Base-by-base conservation (phyloP, 2,888 invertebrate genomes). In the Pyrgus malvae region DNA sequence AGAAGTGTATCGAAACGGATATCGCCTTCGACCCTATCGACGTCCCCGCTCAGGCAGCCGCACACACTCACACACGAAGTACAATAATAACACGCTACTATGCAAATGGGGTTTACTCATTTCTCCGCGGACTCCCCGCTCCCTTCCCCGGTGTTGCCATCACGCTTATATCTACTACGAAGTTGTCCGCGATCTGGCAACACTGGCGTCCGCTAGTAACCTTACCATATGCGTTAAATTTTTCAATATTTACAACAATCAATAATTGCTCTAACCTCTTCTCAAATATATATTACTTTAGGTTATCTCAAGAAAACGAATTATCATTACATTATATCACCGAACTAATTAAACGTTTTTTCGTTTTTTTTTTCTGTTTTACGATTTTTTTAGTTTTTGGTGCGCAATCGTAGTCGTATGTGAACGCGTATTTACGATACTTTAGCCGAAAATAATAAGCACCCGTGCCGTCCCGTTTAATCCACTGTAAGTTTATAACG, bases 41-140 rank as follows among this genome's bases (percentile, higher is more conserved):
- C 44, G 17, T 16, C 29, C 16, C 17, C 7, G 7, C 23, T 9
- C 21, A 17, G 40, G 42, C 49, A 46, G 6, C 35, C 62, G 56
- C 65, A 60, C 48, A 48, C 50, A 44, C 62, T 53, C 66, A 55
- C 63, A 51, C 23, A 62, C 58, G 53, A 56, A 45, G 19, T 14
- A 60, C 63, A 62, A 68, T 59, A 66, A 67, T 59, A 66, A 67
- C 66, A 68, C 70, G 62, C 71, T 70, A 72, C 70, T 74, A 68
- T 70, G 68, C 72, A 68, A 77, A 75, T 83, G 84, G 84, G 84
- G 84, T 83, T 83, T 78, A 72, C 75, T 58, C 64, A 70, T 65
- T 64, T 62, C 68, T 61, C 66, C 67, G 37, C 67, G 58, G 29
- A 41, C 49, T 35, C 17, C 23, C 44, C 19, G 19, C 44, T 1